These are phyloP conservation scores for Scaptomyza montana DNA, from an alignment of 1,140 invertebrate genomes.

Conservation along the genomic window DNA sequence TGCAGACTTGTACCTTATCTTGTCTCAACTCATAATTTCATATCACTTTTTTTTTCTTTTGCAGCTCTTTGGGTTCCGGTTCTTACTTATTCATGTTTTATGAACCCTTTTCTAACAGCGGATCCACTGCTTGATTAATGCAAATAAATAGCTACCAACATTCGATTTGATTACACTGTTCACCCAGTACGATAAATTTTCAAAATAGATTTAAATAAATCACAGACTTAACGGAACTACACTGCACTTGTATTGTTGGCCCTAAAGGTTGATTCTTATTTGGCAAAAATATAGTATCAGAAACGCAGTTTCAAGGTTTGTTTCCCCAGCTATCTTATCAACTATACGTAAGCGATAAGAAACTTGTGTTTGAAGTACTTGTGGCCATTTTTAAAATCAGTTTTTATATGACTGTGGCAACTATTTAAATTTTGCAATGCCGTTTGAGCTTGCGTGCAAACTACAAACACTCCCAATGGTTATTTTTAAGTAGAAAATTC, in stretches of 20 bases:
- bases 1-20: too few species aligned
- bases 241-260: conserved; percentile 1
- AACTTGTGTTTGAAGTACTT: conserved; percentile 8
- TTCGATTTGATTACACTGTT: conserved; percentile 21
- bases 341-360: conserved; percentile 9
- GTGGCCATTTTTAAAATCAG: conserved; percentile 7
- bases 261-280: conserved; percentile 4
- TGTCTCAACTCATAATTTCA: too few species aligned
- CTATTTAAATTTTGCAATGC: conserved; percentile 1
- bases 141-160: conserved; percentile 17
- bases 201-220: neutral
- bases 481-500: neutral
- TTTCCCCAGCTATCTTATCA: conserved; percentile 11
- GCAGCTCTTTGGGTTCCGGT: too few species aligned
- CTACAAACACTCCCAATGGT: too few species aligned
- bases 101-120: neutral
- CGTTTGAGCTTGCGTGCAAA: conserved; percentile 4
- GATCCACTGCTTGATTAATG: too few species aligned
- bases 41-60: too few species aligned
- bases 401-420: neutral
- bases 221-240: neutral
- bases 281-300: neutral
- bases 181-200: conserved; percentile 44
- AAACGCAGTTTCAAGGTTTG: neutral
- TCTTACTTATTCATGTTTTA: too few species aligned